phyloP scores from a whole-genome alignment of 1,140 invertebrate genomes.

The Solenopsis fugax region DNA sequence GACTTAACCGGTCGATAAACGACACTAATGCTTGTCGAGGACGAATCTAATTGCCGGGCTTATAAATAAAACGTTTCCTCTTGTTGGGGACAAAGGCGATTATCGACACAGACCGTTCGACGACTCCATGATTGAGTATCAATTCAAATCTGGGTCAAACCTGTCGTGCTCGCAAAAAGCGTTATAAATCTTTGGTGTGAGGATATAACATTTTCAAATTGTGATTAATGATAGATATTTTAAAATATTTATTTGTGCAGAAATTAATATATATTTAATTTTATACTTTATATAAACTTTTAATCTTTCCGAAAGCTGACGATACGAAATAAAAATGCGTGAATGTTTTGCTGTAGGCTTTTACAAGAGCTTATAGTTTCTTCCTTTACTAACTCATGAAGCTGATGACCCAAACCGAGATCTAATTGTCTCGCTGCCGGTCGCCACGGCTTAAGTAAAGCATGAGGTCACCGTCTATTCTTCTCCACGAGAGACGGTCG shows the following conservation, averaged over 20 bases:
- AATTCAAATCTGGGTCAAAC: slow-evolving; percentile 68
- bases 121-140: slow-evolving; percentile 50
- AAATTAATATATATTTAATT: background rate
- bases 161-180: background rate
- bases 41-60: slow-evolving; percentile 78
- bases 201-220: background rate
- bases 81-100: slow-evolving; percentile 49
- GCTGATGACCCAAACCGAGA: slow-evolving; percentile 73
- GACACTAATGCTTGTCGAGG: slow-evolving; percentile 79
- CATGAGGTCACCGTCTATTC: slow-evolving; percentile 82
- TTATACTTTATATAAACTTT: background rate
- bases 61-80: slow-evolving; percentile 79
- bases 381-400: slow-evolving; percentile 65
- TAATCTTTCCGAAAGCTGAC: background rate
- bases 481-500: slow-evolving; percentile 75
- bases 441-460: slow-evolving; percentile 78
- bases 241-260: background rate
- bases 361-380: slow-evolving; percentile 19
- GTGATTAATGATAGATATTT: background rate
- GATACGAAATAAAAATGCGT: background rate
- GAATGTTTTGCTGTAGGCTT: slow-evolving; percentile 16
- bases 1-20: slow-evolving; percentile 64
- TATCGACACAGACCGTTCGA: slow-evolving; percentile 52
- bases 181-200: background rate
- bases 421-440: slow-evolving; percentile 79